Evolutionary conservation across 2,888 invertebrate genomes (phyloP).

Genomic region (Temnothorax rugatulus): DNA sequence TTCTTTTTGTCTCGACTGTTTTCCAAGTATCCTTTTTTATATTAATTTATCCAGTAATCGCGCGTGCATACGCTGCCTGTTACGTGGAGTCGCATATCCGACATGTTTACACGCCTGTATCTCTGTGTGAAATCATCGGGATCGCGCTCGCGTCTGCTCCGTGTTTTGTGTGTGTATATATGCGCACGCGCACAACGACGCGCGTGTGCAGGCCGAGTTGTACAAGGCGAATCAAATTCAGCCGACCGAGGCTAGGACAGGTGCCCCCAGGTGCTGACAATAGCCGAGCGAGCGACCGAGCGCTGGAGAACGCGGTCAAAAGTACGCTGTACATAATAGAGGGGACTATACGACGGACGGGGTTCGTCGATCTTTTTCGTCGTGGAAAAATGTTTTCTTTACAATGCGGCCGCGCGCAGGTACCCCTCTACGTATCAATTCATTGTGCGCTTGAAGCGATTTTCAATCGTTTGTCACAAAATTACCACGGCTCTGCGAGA

Average conservation of each 20-base stretch:
- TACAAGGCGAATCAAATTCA: conserved; percentile 70
- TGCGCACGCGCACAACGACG: not conserved
- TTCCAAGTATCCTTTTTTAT: conserved; percentile 51
- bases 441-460: conserved; percentile 41
- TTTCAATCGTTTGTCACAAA: conserved; percentile 48
- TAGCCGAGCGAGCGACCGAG: conserved; percentile 37
- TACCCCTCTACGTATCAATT: conserved; percentile 38
- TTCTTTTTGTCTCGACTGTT: conserved; percentile 31
- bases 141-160: conserved; percentile 32
- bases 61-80: conserved; percentile 63
- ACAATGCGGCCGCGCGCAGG: conserved; percentile 50
- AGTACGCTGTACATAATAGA: conserved; percentile 52
- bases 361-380: conserved; percentile 14
- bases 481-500: conserved; percentile 8
- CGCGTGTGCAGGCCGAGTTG: conserved; percentile 48
- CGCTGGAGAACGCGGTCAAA: conserved; percentile 56
- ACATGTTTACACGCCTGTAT: conserved; percentile 65
- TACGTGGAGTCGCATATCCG: conserved; percentile 64
- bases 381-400: conserved; percentile 28
- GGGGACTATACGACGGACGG: not conserved
- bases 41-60: conserved; percentile 71
- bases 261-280: conserved; percentile 64
- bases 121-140: conserved; percentile 60
- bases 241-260: conserved; percentile 63
- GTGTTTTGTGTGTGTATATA: not conserved